Evolutionary conservation across 2,888 invertebrate species (phyloP).

Genomic region (Helicoverpa assulta): DNA sequence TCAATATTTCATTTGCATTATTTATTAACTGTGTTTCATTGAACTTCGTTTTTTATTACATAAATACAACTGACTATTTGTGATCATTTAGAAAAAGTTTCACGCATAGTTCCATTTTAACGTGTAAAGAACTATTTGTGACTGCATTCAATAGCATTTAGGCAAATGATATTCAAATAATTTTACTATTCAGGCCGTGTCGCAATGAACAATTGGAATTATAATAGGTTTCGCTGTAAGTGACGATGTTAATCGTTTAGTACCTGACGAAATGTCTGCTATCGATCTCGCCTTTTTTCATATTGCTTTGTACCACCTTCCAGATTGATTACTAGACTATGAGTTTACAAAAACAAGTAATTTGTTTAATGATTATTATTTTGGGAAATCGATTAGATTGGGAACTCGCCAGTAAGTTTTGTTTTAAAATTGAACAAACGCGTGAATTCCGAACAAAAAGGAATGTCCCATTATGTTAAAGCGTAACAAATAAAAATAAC

Average conservation of each 20-base stretch:
- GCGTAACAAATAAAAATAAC: slow-evolving; percentile 60
- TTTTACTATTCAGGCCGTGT: slow-evolving; percentile 51
- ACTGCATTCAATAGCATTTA: slow-evolving; percentile 36
- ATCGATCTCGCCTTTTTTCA: slow-evolving; percentile 15
- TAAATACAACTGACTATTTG: slow-evolving; percentile 5
- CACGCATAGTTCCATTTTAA: slow-evolving; percentile 16
- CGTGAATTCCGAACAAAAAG: slow-evolving; percentile 20
- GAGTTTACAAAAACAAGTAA: too few relatives aligned
- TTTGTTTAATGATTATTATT: not conserved
- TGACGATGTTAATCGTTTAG: slow-evolving; percentile 46
- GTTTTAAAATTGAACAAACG: slow-evolving; percentile 18
- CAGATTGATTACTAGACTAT: not conserved
- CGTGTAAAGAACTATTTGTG: slow-evolving; percentile 11
- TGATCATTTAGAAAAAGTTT: slow-evolving; percentile 6
- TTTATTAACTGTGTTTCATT: too few relatives aligned
- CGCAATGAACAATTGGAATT: slow-evolving; percentile 52
- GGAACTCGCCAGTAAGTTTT: not conserved
- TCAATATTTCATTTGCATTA: too few relatives aligned
- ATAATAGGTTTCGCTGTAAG: slow-evolving; percentile 48
- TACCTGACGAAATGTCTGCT: slow-evolving; percentile 51
- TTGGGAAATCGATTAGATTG: slow-evolving; percentile 2
- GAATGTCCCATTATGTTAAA: slow-evolving; percentile 35
- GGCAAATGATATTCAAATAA: slow-evolving; percentile 34
- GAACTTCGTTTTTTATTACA: not conserved
- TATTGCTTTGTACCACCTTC: not conserved